These are phyloP conservation scores for Argyrosomus regius DNA, from an alignment of 2,797 vertebrate genomes.

Conservation along the genomic window DNA sequence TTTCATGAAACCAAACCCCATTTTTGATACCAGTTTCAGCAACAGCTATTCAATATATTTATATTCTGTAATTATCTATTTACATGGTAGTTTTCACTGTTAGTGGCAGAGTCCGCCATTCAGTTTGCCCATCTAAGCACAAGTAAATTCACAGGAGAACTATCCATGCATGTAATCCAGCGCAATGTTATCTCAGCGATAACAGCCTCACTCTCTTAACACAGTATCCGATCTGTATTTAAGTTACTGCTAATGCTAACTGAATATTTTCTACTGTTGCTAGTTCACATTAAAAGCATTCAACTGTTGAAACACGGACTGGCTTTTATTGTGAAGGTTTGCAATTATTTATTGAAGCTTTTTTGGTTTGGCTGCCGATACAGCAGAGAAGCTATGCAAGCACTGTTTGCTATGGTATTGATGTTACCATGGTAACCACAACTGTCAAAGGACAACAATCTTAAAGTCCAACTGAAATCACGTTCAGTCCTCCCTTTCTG, in stretches of 20 bases:
- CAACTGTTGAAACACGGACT: constrained; percentile 4
- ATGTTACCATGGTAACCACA: constrained; percentile 3
- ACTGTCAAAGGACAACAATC: background rate
- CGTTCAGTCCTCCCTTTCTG: background rate
- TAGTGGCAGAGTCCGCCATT: background rate
- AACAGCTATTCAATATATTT: background rate
- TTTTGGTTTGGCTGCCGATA: background rate
- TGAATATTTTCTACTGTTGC: constrained; percentile 22
- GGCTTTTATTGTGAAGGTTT: constrained; percentile 21
- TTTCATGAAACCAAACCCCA: background rate
- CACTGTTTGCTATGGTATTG: background rate
- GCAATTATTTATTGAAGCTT: background rate
- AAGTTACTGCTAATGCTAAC: constrained; percentile 12
- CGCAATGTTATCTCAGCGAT: background rate
- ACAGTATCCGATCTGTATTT: constrained; percentile 8
- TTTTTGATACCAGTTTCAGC: background rate
- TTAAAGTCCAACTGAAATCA: constrained; percentile 6
- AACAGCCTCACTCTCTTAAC: background rate
- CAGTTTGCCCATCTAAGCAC: background rate
- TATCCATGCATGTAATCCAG: constrained; percentile 13
- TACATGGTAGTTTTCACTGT: background rate
- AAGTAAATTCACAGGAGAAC: constrained; percentile 18
- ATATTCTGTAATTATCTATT: constrained; percentile 8
- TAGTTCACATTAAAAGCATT: constrained; percentile 36
- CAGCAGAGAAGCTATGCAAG: background rate